phyloP scores from a whole-genome alignment of 1,140 invertebrate species.

The Lethrus apterus region DNA sequence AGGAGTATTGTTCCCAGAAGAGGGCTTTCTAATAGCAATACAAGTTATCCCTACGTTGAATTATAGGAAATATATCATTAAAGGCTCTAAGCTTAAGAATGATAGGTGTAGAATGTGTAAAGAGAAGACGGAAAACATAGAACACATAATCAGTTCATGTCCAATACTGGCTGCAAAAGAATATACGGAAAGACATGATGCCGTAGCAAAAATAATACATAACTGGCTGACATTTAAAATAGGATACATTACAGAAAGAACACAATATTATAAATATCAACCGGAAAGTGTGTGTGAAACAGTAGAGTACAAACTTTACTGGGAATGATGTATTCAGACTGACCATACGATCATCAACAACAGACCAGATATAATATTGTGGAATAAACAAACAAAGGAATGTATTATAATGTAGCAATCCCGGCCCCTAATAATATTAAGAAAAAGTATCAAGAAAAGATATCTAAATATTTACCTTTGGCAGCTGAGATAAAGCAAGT shows the following conservation, averaged over 20 bases:
- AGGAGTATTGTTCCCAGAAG: background rate
- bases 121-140: background rate
- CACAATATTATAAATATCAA: background rate
- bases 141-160: background rate
- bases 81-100: background rate
- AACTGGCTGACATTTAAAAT: background rate
- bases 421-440: background rate
- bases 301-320: background rate
- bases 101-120: slow-evolving; percentile 6
- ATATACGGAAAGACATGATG: background rate
- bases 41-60: background rate
- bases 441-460: slow-evolving; percentile 3
- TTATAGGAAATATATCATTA: background rate
- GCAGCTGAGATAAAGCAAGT: background rate
- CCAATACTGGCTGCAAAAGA: background rate
- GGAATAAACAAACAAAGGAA: background rate
- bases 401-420: too few species aligned
- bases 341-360: background rate
- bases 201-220: slow-evolving; percentile 1
- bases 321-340: too few species aligned
- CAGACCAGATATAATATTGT: background rate
- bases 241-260: background rate
- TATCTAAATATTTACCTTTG: slow-evolving; percentile 3
- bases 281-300: background rate
- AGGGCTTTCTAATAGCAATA: background rate